Percentiles rank a stretch among this genome's conserved stretches.
Conservation (phyloP, 1,140 invertebrate genomes). For the Drosophila biarmipes region DNA sequence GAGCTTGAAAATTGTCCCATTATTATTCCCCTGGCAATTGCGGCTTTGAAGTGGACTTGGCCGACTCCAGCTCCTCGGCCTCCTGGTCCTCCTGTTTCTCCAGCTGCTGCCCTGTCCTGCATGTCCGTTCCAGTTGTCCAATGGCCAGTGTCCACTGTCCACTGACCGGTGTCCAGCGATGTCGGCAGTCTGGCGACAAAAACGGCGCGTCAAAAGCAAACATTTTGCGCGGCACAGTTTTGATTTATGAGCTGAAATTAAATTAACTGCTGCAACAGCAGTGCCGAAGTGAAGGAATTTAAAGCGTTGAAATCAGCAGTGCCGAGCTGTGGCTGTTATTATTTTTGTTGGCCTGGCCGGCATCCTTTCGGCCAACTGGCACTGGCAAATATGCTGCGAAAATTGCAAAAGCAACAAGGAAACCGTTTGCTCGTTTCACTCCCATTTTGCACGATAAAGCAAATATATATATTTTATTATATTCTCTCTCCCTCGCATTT, state of each 20-base stretch:
- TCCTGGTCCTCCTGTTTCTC: conserved; percentile 23
- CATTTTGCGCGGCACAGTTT: conserved; percentile 82
- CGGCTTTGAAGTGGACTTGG: conserved; percentile 56
- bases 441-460: conserved; percentile 65
- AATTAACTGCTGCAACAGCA: conserved; percentile 72
- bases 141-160: conserved; percentile 10
- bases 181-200: conserved; percentile 65
- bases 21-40: conserved; percentile 11
- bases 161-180: conserved; percentile 16
- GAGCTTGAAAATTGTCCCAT: background rate
- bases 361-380: conserved; percentile 42
- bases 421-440: conserved; percentile 45
- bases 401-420: conserved; percentile 62
- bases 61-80: conserved; percentile 27
- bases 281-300: conserved; percentile 60
- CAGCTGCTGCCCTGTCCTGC: conserved; percentile 3
- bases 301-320: conserved; percentile 70
- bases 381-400: conserved; percentile 54
- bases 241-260: conserved; percentile 84
- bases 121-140: conserved; percentile 49
- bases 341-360: conserved; percentile 25
- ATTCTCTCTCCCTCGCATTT: conserved; percentile 5
- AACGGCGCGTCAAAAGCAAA: conserved; percentile 81
- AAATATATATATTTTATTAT: conserved; percentile 61
- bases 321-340: background rate